A percentile compares a stretch with the other conserved stretches of the same genome.
These are phyloP conservation scores for Virgularia gustaviana DNA, from an alignment of 92 coral and sea anemone species.

Conservation along the genomic window DNA sequence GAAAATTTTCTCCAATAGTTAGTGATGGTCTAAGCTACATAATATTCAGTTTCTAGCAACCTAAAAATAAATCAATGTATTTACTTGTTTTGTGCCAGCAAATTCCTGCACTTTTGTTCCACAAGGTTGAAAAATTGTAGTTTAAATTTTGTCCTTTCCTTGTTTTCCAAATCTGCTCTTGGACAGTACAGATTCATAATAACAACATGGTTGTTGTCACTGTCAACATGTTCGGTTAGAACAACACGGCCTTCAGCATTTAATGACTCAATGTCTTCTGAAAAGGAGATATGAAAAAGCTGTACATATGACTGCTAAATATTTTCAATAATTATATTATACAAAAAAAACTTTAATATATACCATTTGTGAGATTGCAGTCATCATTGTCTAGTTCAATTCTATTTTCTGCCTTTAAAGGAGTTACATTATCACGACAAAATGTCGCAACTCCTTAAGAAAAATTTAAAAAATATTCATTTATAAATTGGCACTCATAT, in stretches of 20 bases:
- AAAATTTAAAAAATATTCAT: background rate
- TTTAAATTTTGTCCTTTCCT: conserved; percentile 80
- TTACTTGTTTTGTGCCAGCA: conserved; percentile 69
- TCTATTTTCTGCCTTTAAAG: conserved; percentile 75
- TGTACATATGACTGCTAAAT: too few species aligned
- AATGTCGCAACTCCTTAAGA: conserved; percentile 88
- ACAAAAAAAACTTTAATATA: too few species aligned
- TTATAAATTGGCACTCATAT: background rate
- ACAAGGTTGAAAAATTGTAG: conserved; percentile 71
- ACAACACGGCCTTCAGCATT: conserved; percentile 89
- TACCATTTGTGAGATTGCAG: conserved; percentile 3
- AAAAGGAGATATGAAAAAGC: conserved; percentile 45
- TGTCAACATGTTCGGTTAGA: conserved; percentile 67
- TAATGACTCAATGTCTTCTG: conserved; percentile 65
- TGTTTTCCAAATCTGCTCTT: conserved; percentile 87
- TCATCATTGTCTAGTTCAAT: background rate
- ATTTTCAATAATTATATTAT: too few species aligned
- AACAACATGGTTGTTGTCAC: conserved; percentile 61
- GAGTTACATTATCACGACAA: conserved; percentile 72
- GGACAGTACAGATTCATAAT: conserved; percentile 93
- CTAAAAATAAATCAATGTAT: background rate
- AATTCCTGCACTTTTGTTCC: conserved; percentile 67
- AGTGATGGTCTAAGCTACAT: background rate
- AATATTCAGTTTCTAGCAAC: background rate
- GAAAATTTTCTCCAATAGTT: background rate